Base-by-base conservation (phyloP, 2,797 vertebrate species). In the Luscinia luscinia region DNA sequence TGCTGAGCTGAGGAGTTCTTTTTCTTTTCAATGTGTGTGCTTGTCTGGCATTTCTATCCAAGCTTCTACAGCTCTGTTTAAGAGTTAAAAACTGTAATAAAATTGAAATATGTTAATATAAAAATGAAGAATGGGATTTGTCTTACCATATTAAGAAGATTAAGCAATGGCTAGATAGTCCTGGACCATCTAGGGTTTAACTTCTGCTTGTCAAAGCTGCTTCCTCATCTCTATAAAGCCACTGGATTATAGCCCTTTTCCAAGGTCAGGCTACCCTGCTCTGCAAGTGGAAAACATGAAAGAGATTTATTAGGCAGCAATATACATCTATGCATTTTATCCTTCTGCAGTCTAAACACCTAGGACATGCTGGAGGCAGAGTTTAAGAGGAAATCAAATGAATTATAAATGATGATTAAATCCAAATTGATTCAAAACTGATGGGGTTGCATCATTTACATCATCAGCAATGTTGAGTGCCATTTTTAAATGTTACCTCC, bases 111-210 rank as follows among this genome's bases (percentile, higher is more conserved):
- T 94, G 89, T 96, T 95, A 96, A 95, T 96, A 87, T 95, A 96
- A 97, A 98, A 97, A 95, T 96, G 96, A 98, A 97, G 96, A 97
- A 97, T 95, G 59, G 89, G 93, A 98, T 98, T 98, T 98, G 97
- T 95, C 94, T 91, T 95, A 95, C 90, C 95, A 95, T 96, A 93
- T 96, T 97, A 97, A 96, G 94, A 97, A 97, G 96, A 98, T 98
- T 97, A 97, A 97, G 95, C 93, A 96, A 97, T 89, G 95, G 90
- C 95, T 91, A 93, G 92, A 96, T 93, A 96, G 85, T 96, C 83
- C 86, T 89, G 90, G 93, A 85, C 92, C 78, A 93, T 96, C 96
- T 78, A 97, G 95, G 93, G 91, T 98, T 98, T 98, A 97, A 95
- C 77, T 92, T 91, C 93, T 87, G 83, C 93, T 97, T 97, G 81